Conservation (phyloP, 2,888 invertebrate species). For the Hydriomena furcata region DNA sequence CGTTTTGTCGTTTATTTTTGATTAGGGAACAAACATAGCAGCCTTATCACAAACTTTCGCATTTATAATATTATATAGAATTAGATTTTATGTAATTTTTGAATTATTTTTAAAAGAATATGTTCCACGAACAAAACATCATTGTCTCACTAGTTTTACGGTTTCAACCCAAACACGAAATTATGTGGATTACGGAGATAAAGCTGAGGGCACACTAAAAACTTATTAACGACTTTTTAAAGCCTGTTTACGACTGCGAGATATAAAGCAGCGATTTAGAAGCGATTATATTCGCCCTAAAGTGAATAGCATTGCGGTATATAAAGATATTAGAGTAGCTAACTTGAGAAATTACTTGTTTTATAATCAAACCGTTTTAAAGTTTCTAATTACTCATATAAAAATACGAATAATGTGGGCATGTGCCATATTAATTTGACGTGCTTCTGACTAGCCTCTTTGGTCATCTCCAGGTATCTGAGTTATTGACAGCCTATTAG, state of each 20-base stretch:
- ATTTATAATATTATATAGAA: no score
- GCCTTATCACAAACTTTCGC: no score
- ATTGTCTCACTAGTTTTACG: slow-evolving; percentile 38
- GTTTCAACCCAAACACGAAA: slow-evolving; percentile 46
- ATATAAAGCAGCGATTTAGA: slow-evolving; percentile 40
- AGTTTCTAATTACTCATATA: no score
- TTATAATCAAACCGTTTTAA: background rate
- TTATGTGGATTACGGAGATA: slow-evolving; percentile 49
- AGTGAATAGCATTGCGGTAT: slow-evolving; percentile 15
- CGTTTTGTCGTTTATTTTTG: no score
- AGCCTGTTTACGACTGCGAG: slow-evolving; percentile 48
- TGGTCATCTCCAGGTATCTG: no score
- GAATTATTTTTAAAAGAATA: no score
- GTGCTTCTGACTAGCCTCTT: no score
- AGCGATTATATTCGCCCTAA: slow-evolving; percentile 34
- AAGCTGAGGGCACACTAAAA: slow-evolving; percentile 48
- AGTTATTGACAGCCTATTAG: no score
- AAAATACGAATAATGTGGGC: no score
- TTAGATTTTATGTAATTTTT: no score
- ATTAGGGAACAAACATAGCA: no score
- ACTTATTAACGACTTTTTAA: slow-evolving; percentile 52
- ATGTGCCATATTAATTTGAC: no score
- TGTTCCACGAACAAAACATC: slow-evolving; percentile 13
- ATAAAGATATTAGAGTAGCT: slow-evolving; percentile 6
- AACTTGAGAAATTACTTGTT: slow-evolving; percentile 1